These are phyloP conservation scores for Ploceus nigricollis DNA, from an alignment of 2,113 vertebrate genomes.

Conservation along the genomic window DNA sequence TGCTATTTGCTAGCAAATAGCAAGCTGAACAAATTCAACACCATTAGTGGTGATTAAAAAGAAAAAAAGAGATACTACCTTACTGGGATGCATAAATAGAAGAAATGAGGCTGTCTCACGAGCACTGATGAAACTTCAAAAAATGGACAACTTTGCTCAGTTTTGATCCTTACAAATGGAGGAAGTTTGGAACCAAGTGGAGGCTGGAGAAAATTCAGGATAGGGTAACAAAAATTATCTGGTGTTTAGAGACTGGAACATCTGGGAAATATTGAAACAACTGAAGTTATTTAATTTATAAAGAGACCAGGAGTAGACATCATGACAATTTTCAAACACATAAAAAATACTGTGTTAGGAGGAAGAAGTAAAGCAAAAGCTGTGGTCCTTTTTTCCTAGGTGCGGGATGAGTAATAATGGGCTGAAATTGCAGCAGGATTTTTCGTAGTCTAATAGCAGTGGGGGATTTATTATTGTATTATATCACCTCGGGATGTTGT, in stretches of 20 bases:
- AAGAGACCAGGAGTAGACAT: not conserved
- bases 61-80: accelerated
- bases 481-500: not conserved
- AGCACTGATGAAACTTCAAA: not conserved
- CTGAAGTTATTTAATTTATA: not conserved
- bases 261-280: not conserved
- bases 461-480: not conserved
- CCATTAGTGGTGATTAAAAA: not conserved
- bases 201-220: not conserved
- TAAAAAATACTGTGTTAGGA: not conserved
- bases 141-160: not conserved
- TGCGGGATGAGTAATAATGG: not conserved
- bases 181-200: not conserved
- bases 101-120: not conserved
- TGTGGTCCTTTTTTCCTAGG: not conserved
- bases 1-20: not conserved
- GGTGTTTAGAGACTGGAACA: not conserved
- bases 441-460: not conserved
- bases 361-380: not conserved
- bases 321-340: not conserved
- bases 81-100: not conserved
- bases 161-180: not conserved
- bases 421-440: not conserved
- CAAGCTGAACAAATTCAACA: not conserved
- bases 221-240: not conserved